A percentile compares a stretch with the other conserved stretches of the same genome.
Evolutionary conservation across 1,140 invertebrate genomes (phyloP).

Genomic region (Tyrophagus putrescentiae): DNA sequence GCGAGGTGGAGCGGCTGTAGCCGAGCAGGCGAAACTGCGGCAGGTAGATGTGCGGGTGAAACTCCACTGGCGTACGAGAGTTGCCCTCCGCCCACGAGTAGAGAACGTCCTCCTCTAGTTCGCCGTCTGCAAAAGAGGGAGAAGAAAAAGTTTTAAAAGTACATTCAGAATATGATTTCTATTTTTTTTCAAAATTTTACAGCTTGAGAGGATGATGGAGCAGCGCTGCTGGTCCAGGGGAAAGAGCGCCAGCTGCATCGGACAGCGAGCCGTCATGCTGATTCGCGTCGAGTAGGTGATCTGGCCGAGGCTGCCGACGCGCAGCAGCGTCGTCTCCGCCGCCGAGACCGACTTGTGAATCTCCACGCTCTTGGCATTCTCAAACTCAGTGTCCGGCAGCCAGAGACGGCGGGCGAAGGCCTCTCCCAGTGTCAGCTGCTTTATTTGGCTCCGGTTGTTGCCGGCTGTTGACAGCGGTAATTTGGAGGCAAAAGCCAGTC

Average conservation of each 20-base stretch:
- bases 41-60: background rate
- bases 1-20: background rate
- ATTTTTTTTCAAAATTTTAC: too few relatives aligned
- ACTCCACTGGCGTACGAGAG: background rate
- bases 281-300: background rate
- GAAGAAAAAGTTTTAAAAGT: background rate
- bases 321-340: background rate
- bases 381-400: conserved; percentile 1
- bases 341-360: background rate
- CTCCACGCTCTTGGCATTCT: background rate
- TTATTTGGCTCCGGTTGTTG: background rate
- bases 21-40: background rate
- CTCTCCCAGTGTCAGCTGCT: background rate
- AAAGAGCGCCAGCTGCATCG: conserved; percentile 9
- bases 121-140: background rate
- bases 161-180: background rate
- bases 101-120: background rate
- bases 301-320: background rate
- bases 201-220: background rate
- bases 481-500: background rate
- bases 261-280: background rate
- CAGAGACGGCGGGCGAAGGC: background rate
- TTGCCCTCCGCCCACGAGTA: background rate
- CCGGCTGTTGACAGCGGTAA: too few relatives aligned
- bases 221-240: background rate